Evolutionary conservation across 2,797 vertebrate species (phyloP).

Genomic region (Salarias fasciatus): DNA sequence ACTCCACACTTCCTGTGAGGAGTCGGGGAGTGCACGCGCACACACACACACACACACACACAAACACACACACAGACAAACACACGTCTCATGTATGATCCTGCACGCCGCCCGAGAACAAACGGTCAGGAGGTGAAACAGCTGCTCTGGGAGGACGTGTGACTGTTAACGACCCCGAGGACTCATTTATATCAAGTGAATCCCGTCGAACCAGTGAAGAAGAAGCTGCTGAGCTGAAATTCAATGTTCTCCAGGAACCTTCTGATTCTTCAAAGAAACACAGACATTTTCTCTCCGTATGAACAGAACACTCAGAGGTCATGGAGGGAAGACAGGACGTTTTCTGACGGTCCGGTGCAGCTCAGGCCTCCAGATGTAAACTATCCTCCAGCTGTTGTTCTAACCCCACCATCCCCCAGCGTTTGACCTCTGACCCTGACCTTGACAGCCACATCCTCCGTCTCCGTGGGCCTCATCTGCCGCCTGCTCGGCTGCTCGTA

Average conservation of each 20-base stretch:
- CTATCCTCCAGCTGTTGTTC: not conserved
- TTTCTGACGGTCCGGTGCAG: too few relatives aligned
- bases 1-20: constrained; percentile 62
- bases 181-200: too few relatives aligned
- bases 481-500: constrained; percentile 88
- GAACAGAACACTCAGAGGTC: too few relatives aligned
- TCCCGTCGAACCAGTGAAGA: too few relatives aligned
- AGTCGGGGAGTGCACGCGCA: not conserved
- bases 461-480: constrained; percentile 84
- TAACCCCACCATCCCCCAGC: constrained; percentile 1
- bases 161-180: too few relatives aligned
- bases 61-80: not conserved
- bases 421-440: constrained; percentile 75
- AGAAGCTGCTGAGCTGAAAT: too few relatives aligned
- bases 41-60: constrained; percentile 14
- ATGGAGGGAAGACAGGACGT: too few relatives aligned
- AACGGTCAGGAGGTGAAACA: constrained; percentile 37
- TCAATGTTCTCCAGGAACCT: too few relatives aligned
- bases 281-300: too few relatives aligned
- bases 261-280: too few relatives aligned
- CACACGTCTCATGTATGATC: constrained; percentile 21
- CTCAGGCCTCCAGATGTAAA: too few relatives aligned
- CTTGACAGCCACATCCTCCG: constrained; percentile 93
- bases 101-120: not conserved
- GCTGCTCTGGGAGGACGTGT: constrained; percentile 28